These are phyloP conservation scores for Diplodus puntazzo DNA, from an alignment of 2,797 vertebrate species.

Conservation along the genomic window DNA sequence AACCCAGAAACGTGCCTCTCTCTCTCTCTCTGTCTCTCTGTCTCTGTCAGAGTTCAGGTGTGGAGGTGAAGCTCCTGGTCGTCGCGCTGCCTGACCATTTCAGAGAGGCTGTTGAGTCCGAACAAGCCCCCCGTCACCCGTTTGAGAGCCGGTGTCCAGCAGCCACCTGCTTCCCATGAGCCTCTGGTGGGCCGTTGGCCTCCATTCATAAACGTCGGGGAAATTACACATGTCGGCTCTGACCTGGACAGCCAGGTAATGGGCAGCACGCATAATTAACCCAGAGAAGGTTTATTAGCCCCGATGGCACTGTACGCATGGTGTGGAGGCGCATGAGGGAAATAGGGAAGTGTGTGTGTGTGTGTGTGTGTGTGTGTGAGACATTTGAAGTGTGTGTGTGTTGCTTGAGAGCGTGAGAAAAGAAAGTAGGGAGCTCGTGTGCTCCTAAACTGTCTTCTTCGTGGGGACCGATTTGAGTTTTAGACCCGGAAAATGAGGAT, in stretches of 20 bases:
- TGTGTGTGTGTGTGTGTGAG: neutral
- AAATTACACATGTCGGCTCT: constrained; percentile 72
- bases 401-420: neutral
- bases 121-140: constrained; percentile 59
- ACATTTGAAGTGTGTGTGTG: neutral
- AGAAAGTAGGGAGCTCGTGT: neutral
- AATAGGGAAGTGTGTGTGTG: constrained; percentile 5
- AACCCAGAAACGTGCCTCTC: neutral
- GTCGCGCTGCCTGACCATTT: constrained; percentile 20
- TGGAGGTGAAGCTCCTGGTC: constrained; percentile 23
- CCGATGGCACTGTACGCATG: constrained; percentile 32
- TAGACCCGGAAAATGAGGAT: neutral
- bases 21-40: no score
- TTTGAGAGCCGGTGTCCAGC: constrained; percentile 44
- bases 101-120: constrained; percentile 13
- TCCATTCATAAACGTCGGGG: constrained; percentile 67
- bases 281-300: constrained; percentile 66
- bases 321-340: constrained; percentile 24
- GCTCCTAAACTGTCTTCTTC: neutral
- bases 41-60: constrained; percentile 28
- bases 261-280: constrained; percentile 73
- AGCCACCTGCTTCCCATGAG: constrained; percentile 72
- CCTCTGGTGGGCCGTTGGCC: constrained; percentile 66
- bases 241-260: constrained; percentile 66
- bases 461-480: neutral